These are phyloP conservation scores for Syngnathus scovelli DNA, from an alignment of 2,113 vertebrate species.

Conservation along the genomic window DNA sequence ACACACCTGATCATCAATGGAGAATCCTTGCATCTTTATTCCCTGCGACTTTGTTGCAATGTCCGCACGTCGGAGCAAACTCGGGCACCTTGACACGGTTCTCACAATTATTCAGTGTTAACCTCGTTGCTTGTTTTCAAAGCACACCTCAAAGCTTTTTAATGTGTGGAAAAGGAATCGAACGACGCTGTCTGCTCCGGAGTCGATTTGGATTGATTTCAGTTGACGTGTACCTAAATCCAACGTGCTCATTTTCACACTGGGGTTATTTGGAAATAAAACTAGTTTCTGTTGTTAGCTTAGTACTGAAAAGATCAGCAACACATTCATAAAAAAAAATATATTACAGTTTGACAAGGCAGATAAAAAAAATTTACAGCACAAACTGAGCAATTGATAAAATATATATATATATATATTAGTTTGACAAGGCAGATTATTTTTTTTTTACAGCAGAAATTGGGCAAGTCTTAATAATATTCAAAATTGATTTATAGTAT, in stretches of 20 bases:
- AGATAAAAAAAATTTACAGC: too few relatives aligned
- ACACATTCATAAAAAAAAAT: too few relatives aligned
- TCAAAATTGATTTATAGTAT: too few relatives aligned
- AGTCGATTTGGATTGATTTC: not conserved
- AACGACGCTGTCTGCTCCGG: not conserved
- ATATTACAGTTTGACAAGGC: too few relatives aligned
- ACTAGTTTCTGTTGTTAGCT: not conserved
- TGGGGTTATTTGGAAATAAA: not conserved
- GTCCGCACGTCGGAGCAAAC: conserved; percentile 1
- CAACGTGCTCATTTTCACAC: not conserved
- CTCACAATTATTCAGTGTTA: conserved; percentile 7
- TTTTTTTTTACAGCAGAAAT: conserved; percentile 22
- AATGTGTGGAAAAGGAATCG: not conserved
- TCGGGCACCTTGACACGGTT: not conserved
- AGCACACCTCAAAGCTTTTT: not conserved
- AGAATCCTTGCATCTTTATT: conserved; percentile 8
- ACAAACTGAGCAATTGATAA: too few relatives aligned
- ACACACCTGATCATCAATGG: conserved; percentile 15
- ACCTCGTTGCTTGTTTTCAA: not conserved
- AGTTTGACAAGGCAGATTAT: too few relatives aligned
- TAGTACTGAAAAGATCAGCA: too few relatives aligned
- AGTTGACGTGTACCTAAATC: not conserved
- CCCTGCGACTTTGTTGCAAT: conserved; percentile 4
- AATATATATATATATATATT: too few relatives aligned
- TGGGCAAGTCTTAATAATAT: too few relatives aligned